Percentiles rank a stretch among this genome's conserved stretches.
Conservation (phyloP, 2,113 vertebrate species). For the Myotis yumanensis region DNA sequence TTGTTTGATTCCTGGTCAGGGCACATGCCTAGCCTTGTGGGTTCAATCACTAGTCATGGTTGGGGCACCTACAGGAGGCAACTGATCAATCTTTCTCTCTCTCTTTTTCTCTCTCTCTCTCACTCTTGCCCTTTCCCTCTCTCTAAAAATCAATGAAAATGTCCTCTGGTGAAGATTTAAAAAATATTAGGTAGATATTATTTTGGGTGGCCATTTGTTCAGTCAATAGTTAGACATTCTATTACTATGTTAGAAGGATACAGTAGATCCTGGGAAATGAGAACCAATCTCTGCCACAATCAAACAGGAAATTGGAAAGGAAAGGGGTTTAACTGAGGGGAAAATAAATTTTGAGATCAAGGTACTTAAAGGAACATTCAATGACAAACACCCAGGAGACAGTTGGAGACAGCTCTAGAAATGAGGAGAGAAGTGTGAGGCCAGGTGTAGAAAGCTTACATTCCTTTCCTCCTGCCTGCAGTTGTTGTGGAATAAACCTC, state of each 20-base stretch:
- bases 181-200: not conserved
- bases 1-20: no score
- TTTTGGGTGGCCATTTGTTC: not conserved
- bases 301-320: not conserved
- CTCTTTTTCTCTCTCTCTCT: no score
- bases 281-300: not conserved
- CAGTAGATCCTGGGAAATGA: not conserved
- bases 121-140: no score
- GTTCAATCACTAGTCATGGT: no score
- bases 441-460: not conserved
- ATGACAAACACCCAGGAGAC: not conserved
- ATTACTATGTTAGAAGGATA: not conserved
- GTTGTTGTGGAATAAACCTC: slow-evolving; percentile 2
- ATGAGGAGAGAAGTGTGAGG: not conserved
- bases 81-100: not conserved
- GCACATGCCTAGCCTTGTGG: not conserved
- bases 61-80: no score
- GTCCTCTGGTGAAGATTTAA: not conserved
- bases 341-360: slow-evolving; percentile 12
- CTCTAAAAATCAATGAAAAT: not conserved
- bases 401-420: not conserved
- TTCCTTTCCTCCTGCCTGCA: not conserved
- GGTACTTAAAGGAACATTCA: not conserved
- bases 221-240: not conserved
- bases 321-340: not conserved